Base-by-base conservation (phyloP, 2,888 invertebrate genomes). In the Eristalis pertinax region DNA sequence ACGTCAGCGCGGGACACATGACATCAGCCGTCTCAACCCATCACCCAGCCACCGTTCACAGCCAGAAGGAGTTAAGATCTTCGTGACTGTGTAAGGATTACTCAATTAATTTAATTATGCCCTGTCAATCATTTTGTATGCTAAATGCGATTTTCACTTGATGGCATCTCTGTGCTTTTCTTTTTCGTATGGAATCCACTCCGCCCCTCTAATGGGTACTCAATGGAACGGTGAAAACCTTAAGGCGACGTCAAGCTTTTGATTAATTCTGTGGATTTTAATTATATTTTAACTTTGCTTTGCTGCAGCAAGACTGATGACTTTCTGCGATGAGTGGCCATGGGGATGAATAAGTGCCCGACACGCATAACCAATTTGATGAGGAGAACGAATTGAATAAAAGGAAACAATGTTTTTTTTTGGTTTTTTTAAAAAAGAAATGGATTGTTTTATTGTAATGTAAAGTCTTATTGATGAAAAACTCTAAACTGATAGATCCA, bases 91-190 rank as follows among this genome's bases (percentile, higher is more conserved):
- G 77, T 81, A 91, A 93, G 93, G 93, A 93, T 93, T 93, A 93
- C 92, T 93, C 93, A 93, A 93, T 93, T 93, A 93, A 93, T 93
- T 93, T 93, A 93, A 93, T 93, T 93, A 93, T 93, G 93, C 91
- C 92, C 93, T 93, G 93, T 93, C 93, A 93, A 93, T 93, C 93
- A 93, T 92, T 92, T 92, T 91, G 91, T 91, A 83, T 84, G 68
- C 82, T 88, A 90, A 90, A 90, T 90, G 85, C 85, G 85, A 84
- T 85, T 88, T 84, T 84, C 87, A 79, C 84, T 87, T 79, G 87
- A 84, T 87, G 87, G 83, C 72, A 87, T 79, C 63, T 58, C 72
- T 50, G 75, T 62, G 32, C 68, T 69, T 74, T 65, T 75, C 80
- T 81, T 38, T 68, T 15, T 67, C 35, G 22, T 13, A 63, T 60